phyloP scores from a whole-genome alignment of 2,113 vertebrate species.

The Ophthalmolycus amberensis region DNA sequence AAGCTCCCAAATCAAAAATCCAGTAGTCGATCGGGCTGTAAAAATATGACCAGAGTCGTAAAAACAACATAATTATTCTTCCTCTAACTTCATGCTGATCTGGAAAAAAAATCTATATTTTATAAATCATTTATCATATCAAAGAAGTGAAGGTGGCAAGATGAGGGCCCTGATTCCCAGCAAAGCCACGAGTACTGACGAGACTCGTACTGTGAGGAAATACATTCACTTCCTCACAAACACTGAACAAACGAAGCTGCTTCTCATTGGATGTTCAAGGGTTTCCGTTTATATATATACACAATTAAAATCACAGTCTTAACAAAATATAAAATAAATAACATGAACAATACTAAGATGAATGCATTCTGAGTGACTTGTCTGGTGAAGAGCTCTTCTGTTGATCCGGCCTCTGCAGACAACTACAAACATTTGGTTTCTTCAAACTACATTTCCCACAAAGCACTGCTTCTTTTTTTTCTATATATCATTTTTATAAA shows the following conservation, averaged over 20 bases:
- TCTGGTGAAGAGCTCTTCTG: conserved; percentile 63
- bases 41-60: not conserved
- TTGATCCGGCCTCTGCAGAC: conserved; percentile 42
- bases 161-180: not conserved
- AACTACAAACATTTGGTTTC: conserved; percentile 58
- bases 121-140: not conserved
- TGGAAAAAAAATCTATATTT: not conserved
- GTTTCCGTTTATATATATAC: conserved; percentile 72
- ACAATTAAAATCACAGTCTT: conserved; percentile 81
- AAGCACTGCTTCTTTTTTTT: conserved; percentile 47
- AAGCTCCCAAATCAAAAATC: not conserved
- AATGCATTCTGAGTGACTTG: conserved; percentile 74
- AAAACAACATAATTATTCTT: not conserved
- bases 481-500: conserved; percentile 34
- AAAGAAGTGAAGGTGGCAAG: not conserved
- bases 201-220: not conserved
- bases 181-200: not conserved
- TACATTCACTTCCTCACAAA: not conserved
- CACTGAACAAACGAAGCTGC: conserved; percentile 35
- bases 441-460: conserved; percentile 63
- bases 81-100: not conserved
- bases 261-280: conserved; percentile 64
- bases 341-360: conserved; percentile 82
- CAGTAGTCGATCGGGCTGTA: not conserved
- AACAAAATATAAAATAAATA: conserved; percentile 86